Base-by-base conservation (phyloP, 2,113 vertebrate species). In the Erythrocercus mccallii region DNA sequence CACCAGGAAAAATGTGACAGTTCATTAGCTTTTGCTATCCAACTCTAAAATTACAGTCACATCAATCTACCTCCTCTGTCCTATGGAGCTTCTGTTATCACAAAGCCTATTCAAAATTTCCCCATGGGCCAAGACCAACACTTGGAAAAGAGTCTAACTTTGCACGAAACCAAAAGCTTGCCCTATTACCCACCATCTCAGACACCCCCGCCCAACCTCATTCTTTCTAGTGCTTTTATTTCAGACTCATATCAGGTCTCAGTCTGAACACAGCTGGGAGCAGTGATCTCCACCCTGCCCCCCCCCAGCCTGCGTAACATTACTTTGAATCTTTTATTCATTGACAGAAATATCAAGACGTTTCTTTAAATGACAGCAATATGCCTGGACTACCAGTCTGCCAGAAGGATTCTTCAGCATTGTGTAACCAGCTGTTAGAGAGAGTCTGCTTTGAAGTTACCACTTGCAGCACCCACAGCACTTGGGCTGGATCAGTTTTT, bases 41-140 rank as follows among this genome's bases (percentile, higher is more conserved):
- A 83, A 44, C 68, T 94, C 87, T 88, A 85, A 83, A 86, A 87
- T 87, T 94, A 94, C 66, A 81, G 82, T 65, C 78, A 87, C 87
- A 76, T 54, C 89, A 77, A 90, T 77, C 85, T 82, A 94, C 65
- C 72, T 94, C 57, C 57, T 86, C 71, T 62, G 50, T 42, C 68
- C 78, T 82, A 53, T 5, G 20, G 54, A 90, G 53, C 68, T 60
- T 57, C 72, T 53, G 10, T 74, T 91, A 95, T 91, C 78, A 91
- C 71, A 96, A 95, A 97, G 86, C 51, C 87, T 83, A 96, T 97
- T 98, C 90, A 97, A 77, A 65, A 73, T 81, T 86, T 88, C 92
- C 94, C 93, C 94, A 97, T 98, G 97, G 97, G 97, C 94, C 96
- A 97, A 96, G 84, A 97, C 97, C 97, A 98, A 88, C 94, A 94